Evolutionary conservation across 92 coral and sea anemone genomes (phyloP).

Genomic region (Epizoanthus stellaris): DNA sequence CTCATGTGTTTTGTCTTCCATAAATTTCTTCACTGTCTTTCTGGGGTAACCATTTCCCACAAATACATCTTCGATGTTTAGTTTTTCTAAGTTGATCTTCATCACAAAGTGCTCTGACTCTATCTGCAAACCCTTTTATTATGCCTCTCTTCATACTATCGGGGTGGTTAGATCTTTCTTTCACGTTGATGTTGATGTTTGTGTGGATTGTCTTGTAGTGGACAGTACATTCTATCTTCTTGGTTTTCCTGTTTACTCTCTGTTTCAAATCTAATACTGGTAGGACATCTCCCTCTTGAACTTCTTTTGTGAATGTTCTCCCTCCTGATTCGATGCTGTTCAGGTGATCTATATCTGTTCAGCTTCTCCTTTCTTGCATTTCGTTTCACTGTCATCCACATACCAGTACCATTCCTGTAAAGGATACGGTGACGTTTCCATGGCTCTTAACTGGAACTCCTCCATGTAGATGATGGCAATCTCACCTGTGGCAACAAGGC

Average conservation of each 20-base stretch:
- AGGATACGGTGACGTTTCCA: conserved; percentile 24
- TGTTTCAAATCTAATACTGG: conserved; percentile 39
- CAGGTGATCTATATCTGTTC: conserved; percentile 28
- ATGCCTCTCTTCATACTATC: neutral
- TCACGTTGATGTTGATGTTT: no score
- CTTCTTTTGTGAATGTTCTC: conserved; percentile 29
- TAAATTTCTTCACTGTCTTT: no score
- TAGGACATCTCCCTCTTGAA: conserved; percentile 27
- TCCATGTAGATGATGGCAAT: conserved; percentile 47
- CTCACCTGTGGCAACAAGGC: conserved; percentile 50
- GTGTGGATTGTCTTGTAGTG: conserved; percentile 35
- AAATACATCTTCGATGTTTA: no score
- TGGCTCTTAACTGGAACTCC: conserved; percentile 25
- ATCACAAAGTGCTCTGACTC: no score
- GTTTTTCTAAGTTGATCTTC: no score
- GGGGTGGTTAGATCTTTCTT: conserved; percentile 26
- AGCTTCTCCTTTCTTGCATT: conserved; percentile 39
- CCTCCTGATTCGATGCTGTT: conserved; percentile 29
- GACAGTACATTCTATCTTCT: conserved; percentile 19
- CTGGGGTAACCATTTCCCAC: no score
- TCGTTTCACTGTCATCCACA: conserved; percentile 36
- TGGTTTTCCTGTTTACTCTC: conserved; percentile 34
- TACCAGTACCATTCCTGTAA: conserved; percentile 41
- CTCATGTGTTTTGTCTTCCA: no score
- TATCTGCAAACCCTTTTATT: conserved; percentile 24